Evolutionary conservation across 2,888 invertebrate species (phyloP).

Genomic region (Synergus gifuensis): DNA sequence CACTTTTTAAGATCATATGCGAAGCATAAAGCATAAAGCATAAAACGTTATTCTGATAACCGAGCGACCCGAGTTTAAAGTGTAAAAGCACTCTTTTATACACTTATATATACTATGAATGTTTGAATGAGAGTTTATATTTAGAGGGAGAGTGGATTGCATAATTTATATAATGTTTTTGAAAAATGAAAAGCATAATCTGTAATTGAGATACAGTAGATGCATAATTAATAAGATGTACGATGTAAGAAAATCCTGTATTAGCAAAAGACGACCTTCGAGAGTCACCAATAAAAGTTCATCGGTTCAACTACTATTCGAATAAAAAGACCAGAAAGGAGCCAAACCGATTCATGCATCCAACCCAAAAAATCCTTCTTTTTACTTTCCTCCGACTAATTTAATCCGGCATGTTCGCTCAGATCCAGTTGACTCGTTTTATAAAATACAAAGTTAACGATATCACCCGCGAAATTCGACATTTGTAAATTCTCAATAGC

Average conservation of each 20-base stretch:
- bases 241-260: not conserved
- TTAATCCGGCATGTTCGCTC: not conserved
- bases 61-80: not conserved
- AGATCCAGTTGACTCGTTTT: not conserved
- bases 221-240: not conserved
- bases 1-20: not conserved
- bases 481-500: constrained; percentile 4
- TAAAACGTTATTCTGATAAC: not conserved
- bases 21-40: too few species aligned
- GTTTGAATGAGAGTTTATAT: too few species aligned
- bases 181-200: not conserved
- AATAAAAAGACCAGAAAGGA: not conserved
- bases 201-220: not conserved
- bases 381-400: not conserved
- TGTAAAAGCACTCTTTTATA: constrained; percentile 1
- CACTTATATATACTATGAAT: not conserved
- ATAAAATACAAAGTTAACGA: constrained; percentile 34
- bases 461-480: constrained; percentile 13
- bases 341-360: not conserved
- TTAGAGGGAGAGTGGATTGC: too few species aligned
- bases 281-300: not conserved
- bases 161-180: too few species aligned
- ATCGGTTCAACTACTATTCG: not conserved
- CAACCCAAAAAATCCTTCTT: not conserved
- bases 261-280: not conserved